Conservation (phyloP, 2,113 vertebrate genomes). For the Carollia perspicillata region DNA sequence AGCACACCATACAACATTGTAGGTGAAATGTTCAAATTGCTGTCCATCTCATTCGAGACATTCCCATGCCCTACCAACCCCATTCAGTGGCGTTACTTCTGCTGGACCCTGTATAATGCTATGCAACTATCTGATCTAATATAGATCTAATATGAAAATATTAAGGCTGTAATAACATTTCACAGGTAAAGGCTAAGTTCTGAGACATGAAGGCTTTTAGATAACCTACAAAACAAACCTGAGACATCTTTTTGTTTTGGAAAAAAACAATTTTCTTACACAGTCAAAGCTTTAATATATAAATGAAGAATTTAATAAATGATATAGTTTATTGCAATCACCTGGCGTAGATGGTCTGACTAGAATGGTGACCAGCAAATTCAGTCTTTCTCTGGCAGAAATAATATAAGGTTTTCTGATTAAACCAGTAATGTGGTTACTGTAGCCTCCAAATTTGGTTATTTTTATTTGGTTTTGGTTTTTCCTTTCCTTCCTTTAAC, state of each 20-base stretch:
- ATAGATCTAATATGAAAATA: conserved; percentile 76
- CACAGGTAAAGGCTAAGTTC: conserved; percentile 83
- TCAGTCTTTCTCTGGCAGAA: background rate
- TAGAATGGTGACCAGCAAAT: background rate
- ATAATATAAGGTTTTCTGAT: conserved; percentile 8
- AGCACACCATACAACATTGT: no score
- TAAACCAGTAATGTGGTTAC: background rate
- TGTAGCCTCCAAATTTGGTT: background rate
- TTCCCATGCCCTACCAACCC: no score
- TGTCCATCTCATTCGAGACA: no score
- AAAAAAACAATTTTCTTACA: background rate
- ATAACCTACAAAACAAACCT: conserved; percentile 70
- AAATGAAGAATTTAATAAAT: conserved; percentile 6
- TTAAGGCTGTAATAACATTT: conserved; percentile 75
- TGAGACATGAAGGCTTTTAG: conserved; percentile 68
- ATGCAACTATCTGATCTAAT: conserved; percentile 79
- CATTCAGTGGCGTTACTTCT: no score
- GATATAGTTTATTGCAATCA: background rate
- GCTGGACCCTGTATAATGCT: background rate
- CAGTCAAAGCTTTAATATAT: conserved; percentile 1
- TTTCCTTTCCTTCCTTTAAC: conserved; percentile 31
- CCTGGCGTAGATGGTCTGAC: background rate
- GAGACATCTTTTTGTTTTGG: conserved; percentile 62
- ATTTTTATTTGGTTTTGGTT: background rate
- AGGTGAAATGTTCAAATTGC: no score